These are phyloP conservation scores for Melangyna quadrimaculata DNA, from an alignment of 2,888 invertebrate species.

Conservation along the genomic window DNA sequence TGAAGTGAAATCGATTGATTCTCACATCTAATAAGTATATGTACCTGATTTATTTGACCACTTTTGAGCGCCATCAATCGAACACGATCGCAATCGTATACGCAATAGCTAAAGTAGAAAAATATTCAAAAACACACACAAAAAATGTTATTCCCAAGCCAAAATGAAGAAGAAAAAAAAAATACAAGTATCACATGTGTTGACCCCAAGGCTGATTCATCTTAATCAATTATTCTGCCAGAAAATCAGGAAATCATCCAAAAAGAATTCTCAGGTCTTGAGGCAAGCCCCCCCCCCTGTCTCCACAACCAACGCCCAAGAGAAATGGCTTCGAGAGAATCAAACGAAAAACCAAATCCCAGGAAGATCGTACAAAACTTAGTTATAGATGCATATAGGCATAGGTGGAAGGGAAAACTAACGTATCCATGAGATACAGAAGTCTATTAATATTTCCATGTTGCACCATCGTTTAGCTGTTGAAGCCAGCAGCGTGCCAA, in stretches of 20 bases:
- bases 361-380: slow-evolving; percentile 43
- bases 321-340: slow-evolving; percentile 17
- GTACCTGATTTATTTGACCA: slow-evolving; percentile 62
- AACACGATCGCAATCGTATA: slow-evolving; percentile 37
- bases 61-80: slow-evolving; percentile 60
- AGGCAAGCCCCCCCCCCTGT: neutral
- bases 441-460: slow-evolving; percentile 71
- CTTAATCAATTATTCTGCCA: slow-evolving; percentile 80
- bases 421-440: slow-evolving; percentile 60
- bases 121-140: slow-evolving; percentile 11
- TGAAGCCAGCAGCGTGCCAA: slow-evolving; percentile 52
- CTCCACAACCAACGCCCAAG: slow-evolving; percentile 13
- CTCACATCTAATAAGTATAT: slow-evolving; percentile 28
- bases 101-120: slow-evolving; percentile 19
- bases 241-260: slow-evolving; percentile 67
- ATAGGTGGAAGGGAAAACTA: slow-evolving; percentile 6
- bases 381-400: neutral
- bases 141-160: slow-evolving; percentile 28
- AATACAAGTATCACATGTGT: slow-evolving; percentile 58
- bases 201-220: slow-evolving; percentile 81
- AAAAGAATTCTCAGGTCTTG: slow-evolving; percentile 40
- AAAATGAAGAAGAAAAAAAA: slow-evolving; percentile 8
- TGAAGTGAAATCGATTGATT: slow-evolving; percentile 57
- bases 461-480: slow-evolving; percentile 69
- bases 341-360: slow-evolving; percentile 22